Evolutionary conservation across 2,113 vertebrate genomes (phyloP), one percentile per base, ranked within the genome.

Genomic region (Nannobrachium achirus): DNA sequence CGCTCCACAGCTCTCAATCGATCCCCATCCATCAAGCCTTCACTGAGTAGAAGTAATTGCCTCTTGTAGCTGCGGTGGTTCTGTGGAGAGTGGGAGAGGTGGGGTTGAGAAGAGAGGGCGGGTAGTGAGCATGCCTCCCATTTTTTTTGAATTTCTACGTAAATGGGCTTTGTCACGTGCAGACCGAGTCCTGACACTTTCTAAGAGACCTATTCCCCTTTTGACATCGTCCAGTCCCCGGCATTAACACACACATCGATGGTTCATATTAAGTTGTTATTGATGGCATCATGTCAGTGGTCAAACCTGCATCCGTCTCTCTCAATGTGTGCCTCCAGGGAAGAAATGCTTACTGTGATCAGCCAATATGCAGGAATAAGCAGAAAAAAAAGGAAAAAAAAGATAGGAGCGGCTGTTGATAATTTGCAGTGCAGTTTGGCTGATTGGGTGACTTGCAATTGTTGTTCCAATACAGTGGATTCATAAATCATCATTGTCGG

Each of bases 61-160:
- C 63, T 62, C 50, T 39, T 44, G 44, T 19, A 41, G 18, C 20
- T 56, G 20, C 42, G 18, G 19, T 18, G 11, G 40, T 33, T 33
- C 25, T 33, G 16, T 19, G 49, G 16, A 3, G 25, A 33, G 25
- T 33, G 25, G 44, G 8, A 5, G 25, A 5, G 6, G 25, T 5
- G 44, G 44, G 44, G 44, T 5, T 33, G 25, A 33, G 44, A 14
- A 14, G 3, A 14, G 44, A 1, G 44, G 1, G 44, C 0, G 9
- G 44, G 10, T 14, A 46, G 48, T 50, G 42, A 19, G 25, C 25
- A 33, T 33, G 42, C 18, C 39, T 19, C 60, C n/a, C n/a, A n/a
- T n/a, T 41, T 41, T 18, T 60, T 41, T 48, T 56, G 33, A 55
- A n/a, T 42, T 53, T 59, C 63, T 61, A 56, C 67, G 41, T 69